These are phyloP conservation scores for Leucophora obtusa DNA, from an alignment of 2,888 invertebrate genomes.

Conservation along the genomic window DNA sequence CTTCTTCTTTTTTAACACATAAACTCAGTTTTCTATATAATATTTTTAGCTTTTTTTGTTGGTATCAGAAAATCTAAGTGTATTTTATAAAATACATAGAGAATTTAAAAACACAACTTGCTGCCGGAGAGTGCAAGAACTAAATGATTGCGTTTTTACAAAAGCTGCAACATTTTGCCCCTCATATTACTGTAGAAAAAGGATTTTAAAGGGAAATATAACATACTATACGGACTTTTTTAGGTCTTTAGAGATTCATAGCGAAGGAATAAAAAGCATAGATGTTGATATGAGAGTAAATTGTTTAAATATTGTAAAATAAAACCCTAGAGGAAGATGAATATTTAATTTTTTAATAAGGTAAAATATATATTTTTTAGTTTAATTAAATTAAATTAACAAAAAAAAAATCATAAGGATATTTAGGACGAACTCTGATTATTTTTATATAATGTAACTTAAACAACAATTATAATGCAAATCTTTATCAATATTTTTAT, in stretches of 20 bases:
- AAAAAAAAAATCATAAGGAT: no score
- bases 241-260: neutral
- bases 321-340: neutral
- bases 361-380: no score
- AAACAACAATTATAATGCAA: no score
- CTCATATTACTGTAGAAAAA: constrained; percentile 42
- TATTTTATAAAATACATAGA: constrained; percentile 65
- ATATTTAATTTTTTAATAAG: neutral
- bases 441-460: no score
- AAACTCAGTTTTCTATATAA: constrained; percentile 36
- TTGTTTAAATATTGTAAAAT: constrained; percentile 13
- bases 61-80: constrained; percentile 51
- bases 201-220: constrained; percentile 25
- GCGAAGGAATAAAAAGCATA: constrained; percentile 1
- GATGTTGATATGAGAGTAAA: constrained; percentile 22
- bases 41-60: constrained; percentile 29
- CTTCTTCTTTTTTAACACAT: constrained; percentile 37
- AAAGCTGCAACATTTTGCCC: constrained; percentile 57
- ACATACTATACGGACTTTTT: constrained; percentile 6
- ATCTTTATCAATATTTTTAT: no score
- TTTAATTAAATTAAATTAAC: no score
- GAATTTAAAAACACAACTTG: constrained; percentile 77
- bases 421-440: no score
- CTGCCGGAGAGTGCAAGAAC: constrained; percentile 79
- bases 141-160: constrained; percentile 75